These are phyloP conservation scores for Neodiprion fabricii DNA, from an alignment of 1,140 invertebrate species.

Conservation along the genomic window DNA sequence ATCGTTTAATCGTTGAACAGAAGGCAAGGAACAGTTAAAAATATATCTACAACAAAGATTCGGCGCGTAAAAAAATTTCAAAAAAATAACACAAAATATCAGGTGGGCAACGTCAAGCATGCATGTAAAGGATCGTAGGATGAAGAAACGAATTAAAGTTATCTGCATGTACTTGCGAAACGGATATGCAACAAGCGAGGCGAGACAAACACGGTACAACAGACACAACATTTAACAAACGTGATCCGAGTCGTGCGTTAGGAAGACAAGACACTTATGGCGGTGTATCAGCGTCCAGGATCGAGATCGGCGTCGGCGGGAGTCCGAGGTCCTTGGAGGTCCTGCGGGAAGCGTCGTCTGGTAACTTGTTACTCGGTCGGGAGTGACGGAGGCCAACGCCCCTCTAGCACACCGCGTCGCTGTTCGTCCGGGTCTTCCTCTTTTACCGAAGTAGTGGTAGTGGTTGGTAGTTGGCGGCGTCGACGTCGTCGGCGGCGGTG, in stretches of 20 bases:
- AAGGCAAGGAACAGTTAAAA: too few species aligned
- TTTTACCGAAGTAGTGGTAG: conserved; percentile 44
- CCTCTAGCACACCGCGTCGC: conserved; percentile 41
- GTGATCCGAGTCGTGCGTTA: too few species aligned
- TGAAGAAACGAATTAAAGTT: not conserved
- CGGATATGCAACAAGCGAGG: conserved; percentile 8
- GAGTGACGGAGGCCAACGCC: conserved; percentile 49
- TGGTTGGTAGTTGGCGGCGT: conserved; percentile 27
- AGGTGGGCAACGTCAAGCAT: not conserved
- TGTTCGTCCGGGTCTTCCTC: conserved; percentile 41
- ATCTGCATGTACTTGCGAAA: not conserved
- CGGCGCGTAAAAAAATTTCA: too few species aligned
- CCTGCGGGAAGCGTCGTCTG: not conserved
- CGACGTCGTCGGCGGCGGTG: conserved; percentile 15
- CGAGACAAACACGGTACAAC: not conserved
- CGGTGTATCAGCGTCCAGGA: too few species aligned
- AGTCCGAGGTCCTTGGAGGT: too few species aligned
- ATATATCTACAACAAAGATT: too few species aligned
- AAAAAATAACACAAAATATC: not conserved
- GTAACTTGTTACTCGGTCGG: conserved; percentile 6
- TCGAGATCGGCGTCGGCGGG: too few species aligned
- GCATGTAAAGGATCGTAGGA: not conserved
- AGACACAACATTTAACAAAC: too few species aligned
- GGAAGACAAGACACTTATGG: too few species aligned
- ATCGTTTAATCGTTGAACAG: too few species aligned